A percentile compares a stretch with the other conserved stretches of the same genome.
phyloP scores from a whole-genome alignment of 2,888 invertebrate species.

The Erebia palarica region DNA sequence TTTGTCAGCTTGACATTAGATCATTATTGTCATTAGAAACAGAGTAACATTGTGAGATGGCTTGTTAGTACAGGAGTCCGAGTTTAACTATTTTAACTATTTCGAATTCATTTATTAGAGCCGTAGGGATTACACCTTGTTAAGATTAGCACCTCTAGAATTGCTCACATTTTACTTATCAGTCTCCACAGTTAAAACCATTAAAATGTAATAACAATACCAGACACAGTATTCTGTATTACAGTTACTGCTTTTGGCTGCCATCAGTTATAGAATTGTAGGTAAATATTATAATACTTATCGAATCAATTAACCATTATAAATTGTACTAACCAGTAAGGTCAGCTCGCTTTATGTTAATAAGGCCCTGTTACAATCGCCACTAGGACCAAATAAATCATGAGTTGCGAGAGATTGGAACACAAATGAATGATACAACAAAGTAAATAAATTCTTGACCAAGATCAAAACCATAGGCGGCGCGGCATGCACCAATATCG shows the following conservation, averaged over 20 bases:
- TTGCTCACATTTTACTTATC: too few relatives aligned
- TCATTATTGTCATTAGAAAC: too few relatives aligned
- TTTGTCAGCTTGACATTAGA: too few relatives aligned
- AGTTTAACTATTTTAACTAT: too few relatives aligned
- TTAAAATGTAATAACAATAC: too few relatives aligned
- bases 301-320: constrained; percentile 35
- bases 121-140: too few relatives aligned
- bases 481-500: constrained; percentile 4
- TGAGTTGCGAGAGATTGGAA: constrained; percentile 49
- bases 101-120: too few relatives aligned
- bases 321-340: constrained; percentile 46
- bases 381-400: constrained; percentile 54
- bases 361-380: constrained; percentile 52
- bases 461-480: constrained; percentile 12
- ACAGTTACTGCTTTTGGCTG: background rate
- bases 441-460: constrained; percentile 17
- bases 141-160: too few relatives aligned
- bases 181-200: too few relatives aligned
- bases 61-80: too few relatives aligned
- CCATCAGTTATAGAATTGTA: constrained; percentile 10
- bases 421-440: constrained; percentile 41
- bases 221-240: background rate
- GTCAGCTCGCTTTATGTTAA: constrained; percentile 58
- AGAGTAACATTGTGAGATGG: too few relatives aligned
- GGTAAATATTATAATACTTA: constrained; percentile 41